Evolutionary conservation across 2,113 vertebrate genomes (phyloP).

Genomic region (human): DNA sequence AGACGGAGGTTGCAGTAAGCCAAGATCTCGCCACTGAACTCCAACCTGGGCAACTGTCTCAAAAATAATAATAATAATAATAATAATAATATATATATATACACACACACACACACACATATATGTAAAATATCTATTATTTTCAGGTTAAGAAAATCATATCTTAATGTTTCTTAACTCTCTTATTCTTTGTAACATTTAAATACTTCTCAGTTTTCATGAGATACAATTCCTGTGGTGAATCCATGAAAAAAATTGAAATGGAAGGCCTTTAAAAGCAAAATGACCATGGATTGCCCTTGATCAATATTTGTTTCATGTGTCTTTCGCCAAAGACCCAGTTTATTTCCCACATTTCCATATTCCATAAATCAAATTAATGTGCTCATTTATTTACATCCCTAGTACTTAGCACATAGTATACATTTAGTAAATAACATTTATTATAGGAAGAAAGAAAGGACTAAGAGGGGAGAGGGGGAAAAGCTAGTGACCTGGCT

Average conservation of each 20-base stretch:
- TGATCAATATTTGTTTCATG: not conserved
- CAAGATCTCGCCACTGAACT: too few relatives aligned
- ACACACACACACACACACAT: too few relatives aligned
- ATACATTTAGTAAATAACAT: not conserved
- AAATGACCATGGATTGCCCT: not conserved
- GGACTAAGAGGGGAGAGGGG: not conserved
- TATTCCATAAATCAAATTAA: constrained; percentile 6
- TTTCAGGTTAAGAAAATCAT: constrained; percentile 19
- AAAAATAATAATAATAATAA: too few relatives aligned
- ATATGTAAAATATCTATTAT: not conserved
- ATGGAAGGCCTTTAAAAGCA: not conserved
- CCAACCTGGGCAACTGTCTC: too few relatives aligned
- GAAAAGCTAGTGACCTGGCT: not conserved
- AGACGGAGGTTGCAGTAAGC: too few relatives aligned
- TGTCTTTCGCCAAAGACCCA: not conserved
- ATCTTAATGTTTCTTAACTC: constrained; percentile 6
- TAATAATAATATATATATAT: too few relatives aligned
- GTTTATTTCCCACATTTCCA: not conserved
- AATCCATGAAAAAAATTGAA: constrained; percentile 8
- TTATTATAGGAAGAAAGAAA: constrained; percentile 29
- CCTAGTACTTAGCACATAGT: not conserved
- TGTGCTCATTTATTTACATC: not conserved
- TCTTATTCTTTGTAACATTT: not conserved
- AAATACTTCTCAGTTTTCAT: constrained; percentile 14
- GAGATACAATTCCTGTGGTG: not conserved